phyloP scores from a whole-genome alignment of 2,113 vertebrate genomes.

The Accipiter virgatus region DNA sequence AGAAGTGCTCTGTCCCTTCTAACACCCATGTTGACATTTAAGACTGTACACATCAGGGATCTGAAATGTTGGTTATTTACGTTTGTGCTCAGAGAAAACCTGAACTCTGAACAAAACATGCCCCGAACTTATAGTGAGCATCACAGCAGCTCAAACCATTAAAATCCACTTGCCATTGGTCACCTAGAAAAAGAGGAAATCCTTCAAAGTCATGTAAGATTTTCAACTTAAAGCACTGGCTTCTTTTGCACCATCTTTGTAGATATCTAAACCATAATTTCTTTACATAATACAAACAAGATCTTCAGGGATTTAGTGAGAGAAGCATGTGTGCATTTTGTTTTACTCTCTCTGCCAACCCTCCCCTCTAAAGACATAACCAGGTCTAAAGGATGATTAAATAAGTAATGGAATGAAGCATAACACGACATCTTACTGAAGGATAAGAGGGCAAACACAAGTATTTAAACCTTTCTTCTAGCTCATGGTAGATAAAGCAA shows the following conservation, averaged over 20 bases:
- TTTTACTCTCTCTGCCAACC: neutral
- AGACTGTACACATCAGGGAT: neutral
- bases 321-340: neutral
- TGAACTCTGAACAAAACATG: neutral
- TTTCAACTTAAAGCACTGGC: neutral
- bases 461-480: slow-evolving; percentile 23
- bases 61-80: neutral
- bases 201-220: neutral
- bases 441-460: neutral
- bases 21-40: neutral
- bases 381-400: slow-evolving; percentile 12
- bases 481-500: neutral
- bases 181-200: neutral
- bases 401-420: neutral
- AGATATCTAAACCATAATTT: neutral
- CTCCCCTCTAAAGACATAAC: neutral
- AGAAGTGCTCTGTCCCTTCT: neutral
- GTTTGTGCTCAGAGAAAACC: neutral
- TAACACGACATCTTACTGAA: neutral
- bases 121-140: neutral
- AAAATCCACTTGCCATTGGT: neutral
- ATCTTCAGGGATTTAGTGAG: neutral
- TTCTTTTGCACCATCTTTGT: neutral
- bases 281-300: neutral
- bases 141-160: neutral